Percentiles rank a stretch among this genome's conserved stretches.
Evolutionary conservation across 2,113 vertebrate species (phyloP).

Genomic region (Nematolebias whitei): DNA sequence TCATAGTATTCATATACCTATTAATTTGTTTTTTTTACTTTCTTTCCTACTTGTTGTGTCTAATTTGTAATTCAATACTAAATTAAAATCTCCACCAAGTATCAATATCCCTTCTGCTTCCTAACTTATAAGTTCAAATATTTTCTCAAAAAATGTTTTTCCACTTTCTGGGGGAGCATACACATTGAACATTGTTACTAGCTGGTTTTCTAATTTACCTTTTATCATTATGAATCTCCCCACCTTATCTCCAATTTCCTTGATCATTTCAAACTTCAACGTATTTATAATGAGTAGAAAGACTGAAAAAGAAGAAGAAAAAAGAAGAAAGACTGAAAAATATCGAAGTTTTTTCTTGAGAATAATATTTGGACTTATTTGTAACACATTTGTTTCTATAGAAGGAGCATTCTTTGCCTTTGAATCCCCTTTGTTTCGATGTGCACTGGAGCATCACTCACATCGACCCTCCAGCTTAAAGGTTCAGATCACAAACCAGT

Average conservation of each 20-base stretch:
- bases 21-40: not conserved
- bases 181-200: not conserved
- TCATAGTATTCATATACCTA: not conserved
- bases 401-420: slow-evolving; percentile 10
- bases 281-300: too few species aligned
- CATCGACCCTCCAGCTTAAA: slow-evolving; percentile 56
- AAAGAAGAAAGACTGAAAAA: too few species aligned
- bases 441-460: slow-evolving; percentile 19
- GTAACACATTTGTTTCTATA: slow-evolving; percentile 29
- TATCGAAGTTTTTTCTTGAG: too few species aligned
- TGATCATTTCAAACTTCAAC: not conserved
- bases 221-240: not conserved
- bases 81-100: not conserved
- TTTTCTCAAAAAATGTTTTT: not conserved
- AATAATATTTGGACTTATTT: slow-evolving; percentile 27
- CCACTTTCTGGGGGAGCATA: not conserved
- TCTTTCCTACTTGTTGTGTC: not conserved
- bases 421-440: slow-evolving; percentile 23
- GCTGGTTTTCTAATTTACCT: not conserved
- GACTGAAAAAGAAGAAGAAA: too few species aligned
- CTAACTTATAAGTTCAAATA: not conserved
- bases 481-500: slow-evolving; percentile 58
- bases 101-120: not conserved
- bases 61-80: not conserved
- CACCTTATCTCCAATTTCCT: not conserved